Evolutionary conservation across 2,797 vertebrate genomes (phyloP), one percentile per base, ranked within the genome.

Genomic region (Paramormyrops hopkinsi): DNA sequence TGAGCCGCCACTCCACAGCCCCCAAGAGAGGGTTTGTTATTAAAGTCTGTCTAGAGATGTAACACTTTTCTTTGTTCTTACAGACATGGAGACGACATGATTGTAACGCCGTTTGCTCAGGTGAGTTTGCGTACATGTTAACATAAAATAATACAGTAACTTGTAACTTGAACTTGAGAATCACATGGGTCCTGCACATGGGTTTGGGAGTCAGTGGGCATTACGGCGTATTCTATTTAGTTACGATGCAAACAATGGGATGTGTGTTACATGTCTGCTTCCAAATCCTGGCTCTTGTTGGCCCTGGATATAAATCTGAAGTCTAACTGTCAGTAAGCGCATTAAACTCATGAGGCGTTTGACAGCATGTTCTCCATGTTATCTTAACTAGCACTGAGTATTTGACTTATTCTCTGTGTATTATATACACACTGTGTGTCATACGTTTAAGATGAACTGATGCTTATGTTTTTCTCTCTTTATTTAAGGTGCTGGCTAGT

Each of bases 41-140:
- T 56, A n/a, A 86, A 54, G 17, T 86, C 14, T 29, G 25, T n/a
- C 5, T 29, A 9, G 25, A 41, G 7, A 33, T 19, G 17, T 87
- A 41, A 87, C 14, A 86, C 59, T 11, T 91, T 89, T 93, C 79
- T 93, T 33, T 95, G 83, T 93, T 82, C 92, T 96, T 97, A 91
- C 96, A 99, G 98, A 96, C 98, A 99, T 82, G 98, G 98, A 94
- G 98, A 99, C 96, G 98, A 99, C 96, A 97, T 99, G 97, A 99
- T 99, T 96, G 98, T 99, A 97, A 99, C 98, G 56, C 98, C 98
- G 82, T 99, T 99, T 97, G 98, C 98, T 96, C 98, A 99, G 97
- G 98, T 99, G 95, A 93, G 94, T 62, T 53, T 41, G 0, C 12
- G 33, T 88, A 1, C 4, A 2, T 12, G 25, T 37, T 19, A 2